A percentile compares a stretch with the other conserved stretches of the same genome.
Evolutionary conservation across 2,797 vertebrate genomes (phyloP).

Genomic region (Xenops minutus): DNA sequence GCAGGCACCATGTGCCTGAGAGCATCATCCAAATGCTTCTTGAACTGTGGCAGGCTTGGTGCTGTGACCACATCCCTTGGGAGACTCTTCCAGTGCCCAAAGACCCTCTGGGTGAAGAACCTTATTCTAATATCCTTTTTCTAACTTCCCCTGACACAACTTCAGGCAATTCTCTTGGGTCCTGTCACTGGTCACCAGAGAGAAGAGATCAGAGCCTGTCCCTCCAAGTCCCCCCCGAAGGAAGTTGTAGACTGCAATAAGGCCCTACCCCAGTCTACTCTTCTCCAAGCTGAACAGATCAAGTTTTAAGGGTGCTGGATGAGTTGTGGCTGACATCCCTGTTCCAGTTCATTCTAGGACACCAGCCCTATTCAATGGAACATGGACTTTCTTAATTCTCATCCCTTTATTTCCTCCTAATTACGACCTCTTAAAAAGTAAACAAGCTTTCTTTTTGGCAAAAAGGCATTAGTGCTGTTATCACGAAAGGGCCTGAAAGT

Average conservation of each 20-base stretch:
- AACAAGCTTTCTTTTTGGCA: background rate
- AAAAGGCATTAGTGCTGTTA: fast-evolving
- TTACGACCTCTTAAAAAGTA: background rate
- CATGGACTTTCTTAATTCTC: background rate
- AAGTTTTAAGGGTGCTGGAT: background rate
- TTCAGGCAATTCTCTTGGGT: background rate
- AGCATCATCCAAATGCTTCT: fast-evolving
- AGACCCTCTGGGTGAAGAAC: fast-evolving
- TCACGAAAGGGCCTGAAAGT: background rate
- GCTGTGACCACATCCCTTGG: background rate
- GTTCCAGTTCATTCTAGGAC: background rate
- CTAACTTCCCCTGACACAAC: too few species aligned
- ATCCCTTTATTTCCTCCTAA: background rate
- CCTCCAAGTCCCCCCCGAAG: background rate
- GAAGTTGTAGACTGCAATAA: background rate
- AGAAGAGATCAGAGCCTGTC: background rate
- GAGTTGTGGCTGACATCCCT: background rate
- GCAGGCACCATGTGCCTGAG: background rate
- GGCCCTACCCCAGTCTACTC: too few species aligned
- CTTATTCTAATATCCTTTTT: background rate
- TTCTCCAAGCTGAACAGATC: background rate
- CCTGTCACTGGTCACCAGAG: background rate
- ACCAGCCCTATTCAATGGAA: fast-evolving
- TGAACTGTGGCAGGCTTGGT: background rate
- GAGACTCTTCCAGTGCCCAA: background rate